Percentiles rank a stretch among this genome's conserved stretches.
Conservation (phyloP, 2,113 vertebrate genomes). For the Colaptes auratus region DNA sequence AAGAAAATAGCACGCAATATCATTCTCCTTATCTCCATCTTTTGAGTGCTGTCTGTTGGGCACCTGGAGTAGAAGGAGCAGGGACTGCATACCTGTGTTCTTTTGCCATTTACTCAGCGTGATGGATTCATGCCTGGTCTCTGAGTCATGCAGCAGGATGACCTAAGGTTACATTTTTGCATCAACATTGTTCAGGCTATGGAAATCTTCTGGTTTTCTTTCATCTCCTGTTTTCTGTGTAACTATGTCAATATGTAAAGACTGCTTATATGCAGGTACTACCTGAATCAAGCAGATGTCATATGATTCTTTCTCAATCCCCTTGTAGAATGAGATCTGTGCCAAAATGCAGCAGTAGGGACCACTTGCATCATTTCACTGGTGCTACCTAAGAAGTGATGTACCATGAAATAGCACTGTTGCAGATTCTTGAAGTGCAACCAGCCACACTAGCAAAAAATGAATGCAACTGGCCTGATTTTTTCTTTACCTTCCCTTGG, state of each 20-base stretch:
- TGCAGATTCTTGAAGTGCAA: not conserved
- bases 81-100: rapidly evolving
- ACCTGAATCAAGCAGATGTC: not conserved
- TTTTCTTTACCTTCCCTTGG: not conserved
- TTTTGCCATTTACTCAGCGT: not conserved
- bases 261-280: not conserved
- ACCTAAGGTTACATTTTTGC: not conserved
- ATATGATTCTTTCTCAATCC: not conserved
- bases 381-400: not conserved
- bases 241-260: not conserved
- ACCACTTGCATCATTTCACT: not conserved
- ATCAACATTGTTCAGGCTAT: not conserved
- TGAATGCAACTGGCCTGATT: not conserved
- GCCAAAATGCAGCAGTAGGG: not conserved
- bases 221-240: not conserved
- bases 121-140: not conserved
- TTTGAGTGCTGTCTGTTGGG: not conserved
- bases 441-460: not conserved
- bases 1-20: not conserved
- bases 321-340: not conserved
- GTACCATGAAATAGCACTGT: not conserved
- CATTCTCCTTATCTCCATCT: not conserved
- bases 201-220: not conserved
- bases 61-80: not conserved
- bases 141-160: not conserved